A percentile compares a stretch with the other conserved stretches of the same genome.
These are phyloP conservation scores for Scolopax mira DNA, from an alignment of 2,113 vertebrate species.

Conservation along the genomic window DNA sequence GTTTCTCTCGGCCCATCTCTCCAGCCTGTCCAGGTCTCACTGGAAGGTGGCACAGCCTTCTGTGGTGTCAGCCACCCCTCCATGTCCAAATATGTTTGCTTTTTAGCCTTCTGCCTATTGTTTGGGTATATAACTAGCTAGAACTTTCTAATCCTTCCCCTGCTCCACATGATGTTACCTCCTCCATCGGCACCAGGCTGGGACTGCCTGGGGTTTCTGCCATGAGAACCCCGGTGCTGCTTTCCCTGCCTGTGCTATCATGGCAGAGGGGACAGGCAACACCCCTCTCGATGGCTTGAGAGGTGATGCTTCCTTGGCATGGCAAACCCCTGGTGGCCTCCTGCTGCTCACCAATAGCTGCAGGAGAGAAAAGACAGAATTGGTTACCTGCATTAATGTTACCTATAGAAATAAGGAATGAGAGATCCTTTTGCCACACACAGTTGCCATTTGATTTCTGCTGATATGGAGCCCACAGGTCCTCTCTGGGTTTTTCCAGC, in stretches of 20 bases:
- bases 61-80: too few relatives aligned
- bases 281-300: too few relatives aligned
- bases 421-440: background rate
- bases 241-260: background rate
- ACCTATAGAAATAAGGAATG: background rate
- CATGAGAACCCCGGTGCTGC: background rate
- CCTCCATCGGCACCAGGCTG: background rate
- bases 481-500: background rate
- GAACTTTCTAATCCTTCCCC: background rate
- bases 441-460: background rate
- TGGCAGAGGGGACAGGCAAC: background rate
- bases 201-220: background rate
- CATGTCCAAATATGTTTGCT: background rate
- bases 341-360: background rate
- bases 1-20: too few relatives aligned
- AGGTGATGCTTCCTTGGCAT: background rate
- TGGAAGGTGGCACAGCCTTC: too few relatives aligned
- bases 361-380: background rate
- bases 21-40: too few relatives aligned
- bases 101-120: background rate
- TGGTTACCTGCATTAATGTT: background rate
- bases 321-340: background rate
- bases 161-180: accelerated
- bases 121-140: background rate
- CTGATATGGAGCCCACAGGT: background rate